Evolutionary conservation across 2,888 invertebrate genomes (phyloP), one percentile per base, ranked within the genome.

Genomic region (Drosophila pseudotakahashii): DNA sequence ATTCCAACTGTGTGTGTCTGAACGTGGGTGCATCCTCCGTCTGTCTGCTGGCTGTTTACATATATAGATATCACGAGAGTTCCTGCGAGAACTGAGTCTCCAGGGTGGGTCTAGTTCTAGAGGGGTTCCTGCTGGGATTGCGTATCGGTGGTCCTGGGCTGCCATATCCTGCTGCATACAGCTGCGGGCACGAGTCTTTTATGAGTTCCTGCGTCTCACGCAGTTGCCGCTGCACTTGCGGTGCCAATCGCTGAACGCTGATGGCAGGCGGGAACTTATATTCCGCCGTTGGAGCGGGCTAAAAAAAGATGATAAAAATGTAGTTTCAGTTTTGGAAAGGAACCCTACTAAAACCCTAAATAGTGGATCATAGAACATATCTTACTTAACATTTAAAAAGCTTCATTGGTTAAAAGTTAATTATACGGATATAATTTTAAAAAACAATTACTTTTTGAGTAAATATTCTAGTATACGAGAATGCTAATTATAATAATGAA

Each of bases 41-140:
- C 52, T 76, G 55, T 80, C 52, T 76, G 68, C 57, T 50, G 81
- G 79, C 79, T 77, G 88, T 89, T 91, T 88, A 85, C 85, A 85
- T 85, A 86, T 92, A 91, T 91, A 92, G 91, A 92, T 92, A 92
- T 92, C 92, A 92, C 92, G 92, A 92, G 89, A 92, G 91, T 91
- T 92, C 92, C 91, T 92, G 92, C 76, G 92, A 92, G 91, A 92
- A 92, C 90, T 92, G 92, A 67, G 92, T 91, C 91, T 92, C 92
- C 92, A 92, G 90, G 91, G 92, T 92, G 91, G 92, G 92, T 89
- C 92, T 91, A 88, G 89, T 81, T 90, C 92, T 90, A 87, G 89
- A 86, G 87, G 91, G 81, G 76, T 90, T 90, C 74, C 91, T 85
- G 83, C 90, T 89, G 79, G 91, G 92, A 77, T 90, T 91, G 73